Percentiles rank a stretch among this genome's conserved stretches.
Evolutionary conservation across 2,113 vertebrate species (phyloP).

Genomic region (Odobenus rosmarus): DNA sequence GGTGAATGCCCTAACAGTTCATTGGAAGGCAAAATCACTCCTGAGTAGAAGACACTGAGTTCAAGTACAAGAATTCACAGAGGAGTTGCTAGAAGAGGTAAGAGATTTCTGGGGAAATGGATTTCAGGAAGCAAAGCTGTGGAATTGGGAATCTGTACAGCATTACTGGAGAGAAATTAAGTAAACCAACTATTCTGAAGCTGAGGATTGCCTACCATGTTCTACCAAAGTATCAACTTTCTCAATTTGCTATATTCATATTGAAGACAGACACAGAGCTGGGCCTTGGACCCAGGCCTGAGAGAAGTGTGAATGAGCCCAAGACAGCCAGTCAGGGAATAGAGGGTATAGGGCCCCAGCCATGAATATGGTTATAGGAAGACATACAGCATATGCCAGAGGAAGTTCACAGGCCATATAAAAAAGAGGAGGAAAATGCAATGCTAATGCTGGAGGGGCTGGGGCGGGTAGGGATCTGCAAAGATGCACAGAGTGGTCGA

Average conservation of each 20-base stretch:
- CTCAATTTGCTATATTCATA: neutral
- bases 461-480: neutral
- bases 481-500: fast-evolving
- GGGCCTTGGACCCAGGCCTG: neutral
- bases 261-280: neutral
- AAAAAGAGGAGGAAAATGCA: neutral
- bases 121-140: neutral
- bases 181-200: neutral
- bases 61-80: neutral
- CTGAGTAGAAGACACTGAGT: neutral
- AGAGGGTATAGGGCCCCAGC: fast-evolving
- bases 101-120: neutral
- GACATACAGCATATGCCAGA: neutral
- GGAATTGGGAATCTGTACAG: neutral
- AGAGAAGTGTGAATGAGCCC: neutral
- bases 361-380: neutral
- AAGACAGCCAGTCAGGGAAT: neutral
- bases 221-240: neutral
- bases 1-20: neutral
- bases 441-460: neutral
- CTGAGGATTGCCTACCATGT: neutral
- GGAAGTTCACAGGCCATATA: neutral
- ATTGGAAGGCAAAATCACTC: neutral
- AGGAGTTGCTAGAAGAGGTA: neutral
- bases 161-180: neutral